Evolutionary conservation across 1,140 invertebrate genomes (phyloP).

Genomic region (Listronotus bonariensis): DNA sequence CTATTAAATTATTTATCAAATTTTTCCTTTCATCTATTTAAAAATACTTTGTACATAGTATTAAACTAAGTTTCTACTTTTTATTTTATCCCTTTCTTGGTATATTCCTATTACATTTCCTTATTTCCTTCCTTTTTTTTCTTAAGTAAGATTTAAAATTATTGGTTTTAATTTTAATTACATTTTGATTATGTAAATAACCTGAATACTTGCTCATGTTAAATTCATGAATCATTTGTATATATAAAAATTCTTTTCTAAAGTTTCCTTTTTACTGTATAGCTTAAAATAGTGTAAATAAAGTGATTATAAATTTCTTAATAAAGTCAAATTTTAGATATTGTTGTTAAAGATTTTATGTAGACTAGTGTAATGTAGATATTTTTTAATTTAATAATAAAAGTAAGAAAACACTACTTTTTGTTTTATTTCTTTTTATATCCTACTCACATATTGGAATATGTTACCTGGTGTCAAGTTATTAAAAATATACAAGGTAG

Average conservation of each 20-base stretch:
- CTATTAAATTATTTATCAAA: slow-evolving; percentile 43
- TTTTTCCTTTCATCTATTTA: slow-evolving; percentile 37
- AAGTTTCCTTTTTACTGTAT: slow-evolving; percentile 13
- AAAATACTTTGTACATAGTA: slow-evolving; percentile 40
- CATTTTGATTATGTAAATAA: slow-evolving; percentile 42
- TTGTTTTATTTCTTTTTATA: background rate
- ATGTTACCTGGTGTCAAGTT: too few relatives aligned
- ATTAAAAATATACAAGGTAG: too few relatives aligned
- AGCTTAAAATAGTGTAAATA: slow-evolving; percentile 18
- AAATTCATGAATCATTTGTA: slow-evolving; percentile 22
- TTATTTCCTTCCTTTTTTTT: slow-evolving; percentile 1
- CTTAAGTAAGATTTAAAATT: slow-evolving; percentile 1
- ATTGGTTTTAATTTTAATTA: slow-evolving; percentile 2
- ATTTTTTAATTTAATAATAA: slow-evolving; percentile 36
- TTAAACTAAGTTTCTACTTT: background rate
- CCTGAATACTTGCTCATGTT: slow-evolving; percentile 47
- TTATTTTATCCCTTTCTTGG: background rate
- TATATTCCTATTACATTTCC: background rate
- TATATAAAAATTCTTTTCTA: slow-evolving; percentile 21
- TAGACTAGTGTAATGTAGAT: slow-evolving; percentile 22
- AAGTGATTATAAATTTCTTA: background rate
- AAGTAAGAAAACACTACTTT: slow-evolving; percentile 2
- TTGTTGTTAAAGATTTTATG: slow-evolving; percentile 29
- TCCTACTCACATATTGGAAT: too few relatives aligned
- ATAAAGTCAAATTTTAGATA: slow-evolving; percentile 16